phyloP scores from a whole-genome alignment of 2,888 invertebrate genomes.

The Euzetes globulus region DNA sequence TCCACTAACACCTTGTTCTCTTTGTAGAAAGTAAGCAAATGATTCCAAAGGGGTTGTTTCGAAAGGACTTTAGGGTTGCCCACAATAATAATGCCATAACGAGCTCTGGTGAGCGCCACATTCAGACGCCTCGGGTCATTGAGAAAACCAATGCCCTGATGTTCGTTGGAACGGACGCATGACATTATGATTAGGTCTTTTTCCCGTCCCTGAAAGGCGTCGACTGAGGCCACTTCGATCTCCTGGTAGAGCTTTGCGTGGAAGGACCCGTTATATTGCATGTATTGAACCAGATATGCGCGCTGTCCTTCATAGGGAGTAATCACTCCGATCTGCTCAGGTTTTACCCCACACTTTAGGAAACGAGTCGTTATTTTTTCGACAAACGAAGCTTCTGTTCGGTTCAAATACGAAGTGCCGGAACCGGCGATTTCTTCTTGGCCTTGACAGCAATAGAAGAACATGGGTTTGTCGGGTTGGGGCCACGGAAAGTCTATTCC shows the following conservation, averaged over 20 bases:
- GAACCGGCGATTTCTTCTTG: slow-evolving; percentile 98
- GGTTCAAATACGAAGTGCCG: slow-evolving; percentile 94
- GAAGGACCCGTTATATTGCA: slow-evolving; percentile 96
- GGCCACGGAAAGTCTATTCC: slow-evolving; percentile 99
- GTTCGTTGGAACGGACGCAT: slow-evolving; percentile 95
- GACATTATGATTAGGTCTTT: slow-evolving; percentile 99
- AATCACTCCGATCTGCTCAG: slow-evolving; percentile 96
- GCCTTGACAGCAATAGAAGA: slow-evolving; percentile 95
- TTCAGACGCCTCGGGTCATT: slow-evolving; percentile 96
- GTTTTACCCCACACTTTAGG: slow-evolving; percentile 85
- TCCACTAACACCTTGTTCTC: slow-evolving; percentile 94
- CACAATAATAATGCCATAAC: slow-evolving; percentile 94
- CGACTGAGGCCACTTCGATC: slow-evolving; percentile 98
- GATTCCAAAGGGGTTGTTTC: slow-evolving; percentile 97
- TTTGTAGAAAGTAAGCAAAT: slow-evolving; percentile 91
- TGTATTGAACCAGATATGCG: slow-evolving; percentile 91
- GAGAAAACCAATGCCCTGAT: slow-evolving; percentile 96
- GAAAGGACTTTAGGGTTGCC: slow-evolving; percentile 98
- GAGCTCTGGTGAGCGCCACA: slow-evolving; percentile 93
- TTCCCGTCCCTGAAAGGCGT: slow-evolving; percentile 97
- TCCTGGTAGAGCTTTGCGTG: slow-evolving; percentile 91
- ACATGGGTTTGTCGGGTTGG: slow-evolving; percentile 90
- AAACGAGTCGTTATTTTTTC: slow-evolving; percentile 96
- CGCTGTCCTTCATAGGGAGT: slow-evolving; percentile 98
- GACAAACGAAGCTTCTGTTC: slow-evolving; percentile 97